These are phyloP conservation scores for Varanus salvator DNA, from an alignment of 2,113 vertebrate species.

Conservation along the genomic window DNA sequence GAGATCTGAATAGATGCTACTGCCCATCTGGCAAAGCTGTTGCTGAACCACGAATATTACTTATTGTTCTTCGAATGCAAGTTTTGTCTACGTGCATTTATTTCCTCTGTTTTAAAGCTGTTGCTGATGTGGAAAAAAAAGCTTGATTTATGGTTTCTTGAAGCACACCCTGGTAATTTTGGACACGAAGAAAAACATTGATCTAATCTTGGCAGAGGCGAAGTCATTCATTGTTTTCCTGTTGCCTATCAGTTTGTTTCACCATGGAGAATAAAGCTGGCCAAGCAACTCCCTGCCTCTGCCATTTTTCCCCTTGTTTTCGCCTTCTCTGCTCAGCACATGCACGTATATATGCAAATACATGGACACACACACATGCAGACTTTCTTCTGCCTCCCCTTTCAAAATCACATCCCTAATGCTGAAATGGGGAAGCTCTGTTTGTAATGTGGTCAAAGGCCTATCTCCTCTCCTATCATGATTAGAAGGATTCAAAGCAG, in stretches of 20 bases:
- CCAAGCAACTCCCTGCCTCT: slow-evolving; percentile 47
- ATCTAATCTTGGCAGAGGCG: slow-evolving; percentile 39
- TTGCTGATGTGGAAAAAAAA: slow-evolving; percentile 14
- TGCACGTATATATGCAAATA: background rate
- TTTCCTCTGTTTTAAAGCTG: background rate
- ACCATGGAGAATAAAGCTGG: slow-evolving; percentile 37
- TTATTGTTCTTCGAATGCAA: slow-evolving; percentile 26
- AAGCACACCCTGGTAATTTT: slow-evolving; percentile 29
- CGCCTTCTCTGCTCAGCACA: slow-evolving; percentile 32
- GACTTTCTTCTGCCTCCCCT: slow-evolving; percentile 6
- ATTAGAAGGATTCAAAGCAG: slow-evolving; percentile 27
- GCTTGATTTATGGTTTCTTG: slow-evolving; percentile 50
- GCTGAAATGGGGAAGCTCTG: slow-evolving; percentile 22
- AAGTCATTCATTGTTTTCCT: slow-evolving; percentile 51
- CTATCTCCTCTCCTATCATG: slow-evolving; percentile 21
- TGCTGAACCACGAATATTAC: too few species aligned
- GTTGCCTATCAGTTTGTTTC: slow-evolving; percentile 42
- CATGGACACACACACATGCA: background rate
- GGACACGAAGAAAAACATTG: slow-evolving; percentile 30
- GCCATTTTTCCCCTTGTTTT: slow-evolving; percentile 13
- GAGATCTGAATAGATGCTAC: too few species aligned
- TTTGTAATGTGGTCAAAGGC: slow-evolving; percentile 29
- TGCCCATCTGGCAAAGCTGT: too few species aligned
- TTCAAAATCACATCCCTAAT: slow-evolving; percentile 28
- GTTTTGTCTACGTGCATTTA: background rate